Conservation (phyloP, 2,888 invertebrate species). For the Apocheima hispidaria region DNA sequence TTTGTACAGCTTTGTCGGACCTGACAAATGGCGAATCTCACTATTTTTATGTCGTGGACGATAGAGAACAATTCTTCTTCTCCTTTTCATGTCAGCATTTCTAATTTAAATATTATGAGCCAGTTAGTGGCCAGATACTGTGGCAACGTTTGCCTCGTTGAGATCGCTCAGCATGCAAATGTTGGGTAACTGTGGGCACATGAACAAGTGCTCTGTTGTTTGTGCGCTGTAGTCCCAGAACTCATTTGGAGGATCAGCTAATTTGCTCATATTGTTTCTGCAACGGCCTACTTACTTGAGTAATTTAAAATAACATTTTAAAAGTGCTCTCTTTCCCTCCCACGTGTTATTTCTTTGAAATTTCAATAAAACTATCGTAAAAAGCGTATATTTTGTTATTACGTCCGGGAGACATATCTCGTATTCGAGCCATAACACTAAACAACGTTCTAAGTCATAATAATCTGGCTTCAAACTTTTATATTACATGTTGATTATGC, state of each 20-base stretch:
- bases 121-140: too few species aligned
- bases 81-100: too few species aligned
- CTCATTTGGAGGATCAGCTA: too few species aligned
- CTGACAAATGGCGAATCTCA: conserved; percentile 76
- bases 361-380: conserved; percentile 36
- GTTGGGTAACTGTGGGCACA: too few species aligned
- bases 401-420: conserved; percentile 26
- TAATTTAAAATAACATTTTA: too few species aligned
- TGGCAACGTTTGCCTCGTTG: too few species aligned
- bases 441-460: conserved; percentile 39
- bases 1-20: conserved; percentile 81
- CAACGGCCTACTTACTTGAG: too few species aligned
- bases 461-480: conserved; percentile 45
- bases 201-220: too few species aligned
- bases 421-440: conserved; percentile 39
- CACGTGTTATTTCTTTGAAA: conserved; percentile 25
- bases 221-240: too few species aligned
- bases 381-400: conserved; percentile 32
- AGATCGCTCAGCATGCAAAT: too few species aligned
- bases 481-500: conserved; percentile 78
- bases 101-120: too few species aligned
- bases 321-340: conserved; percentile 36
- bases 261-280: too few species aligned
- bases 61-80: conserved; percentile 71
- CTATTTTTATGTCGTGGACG: conserved; percentile 74